Conservation (phyloP, 2,888 invertebrate species). For the Folsomia candida region DNA sequence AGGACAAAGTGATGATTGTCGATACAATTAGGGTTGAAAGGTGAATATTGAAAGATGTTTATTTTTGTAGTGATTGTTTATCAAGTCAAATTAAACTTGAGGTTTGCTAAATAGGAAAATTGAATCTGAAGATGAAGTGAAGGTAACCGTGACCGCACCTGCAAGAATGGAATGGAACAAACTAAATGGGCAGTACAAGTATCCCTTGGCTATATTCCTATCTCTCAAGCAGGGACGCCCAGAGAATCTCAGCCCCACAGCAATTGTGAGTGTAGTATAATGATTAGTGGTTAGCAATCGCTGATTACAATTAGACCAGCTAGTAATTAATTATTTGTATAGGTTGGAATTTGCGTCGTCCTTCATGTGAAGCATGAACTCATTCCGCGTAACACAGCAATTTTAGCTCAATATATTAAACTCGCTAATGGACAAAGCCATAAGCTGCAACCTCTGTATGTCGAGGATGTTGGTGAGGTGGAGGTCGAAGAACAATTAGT, state of each 20-base stretch:
- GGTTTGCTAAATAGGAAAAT: neutral
- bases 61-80: neutral
- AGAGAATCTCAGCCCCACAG: neutral
- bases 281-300: neutral
- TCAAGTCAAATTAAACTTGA: neutral
- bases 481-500: neutral
- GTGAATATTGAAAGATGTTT: neutral
- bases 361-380: conserved; percentile 79
- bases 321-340: conserved; percentile 52
- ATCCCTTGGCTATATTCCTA: conserved; percentile 33
- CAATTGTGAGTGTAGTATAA: conserved; percentile 3
- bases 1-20: neutral
- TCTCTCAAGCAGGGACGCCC: neutral
- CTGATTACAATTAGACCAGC: neutral
- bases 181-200: conserved; percentile 27
- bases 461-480: conserved; percentile 37
- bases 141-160: conserved; percentile 11
- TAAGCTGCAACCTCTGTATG: conserved; percentile 61
- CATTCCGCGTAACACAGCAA: conserved; percentile 74
- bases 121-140: neutral
- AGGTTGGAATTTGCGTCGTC: conserved; percentile 79
- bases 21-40: neutral
- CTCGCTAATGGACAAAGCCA: conserved; percentile 79
- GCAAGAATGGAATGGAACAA: conserved; percentile 27
- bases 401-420: conserved; percentile 80